Evolutionary conservation across 2,888 invertebrate genomes (phyloP).

Genomic region (Odontocolon sp.): DNA sequence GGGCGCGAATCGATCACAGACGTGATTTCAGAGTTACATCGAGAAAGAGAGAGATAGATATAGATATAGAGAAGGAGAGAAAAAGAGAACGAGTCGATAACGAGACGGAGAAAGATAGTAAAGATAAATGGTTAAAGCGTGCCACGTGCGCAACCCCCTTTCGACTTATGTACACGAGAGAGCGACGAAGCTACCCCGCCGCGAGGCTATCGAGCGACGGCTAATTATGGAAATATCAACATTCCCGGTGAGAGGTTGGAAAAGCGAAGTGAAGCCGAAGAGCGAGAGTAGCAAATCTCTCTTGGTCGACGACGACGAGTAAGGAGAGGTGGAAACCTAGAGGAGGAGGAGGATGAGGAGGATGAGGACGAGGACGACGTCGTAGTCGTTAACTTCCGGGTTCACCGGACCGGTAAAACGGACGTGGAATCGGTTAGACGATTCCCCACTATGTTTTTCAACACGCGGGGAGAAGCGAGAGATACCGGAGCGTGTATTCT

Average conservation of each 20-base stretch:
- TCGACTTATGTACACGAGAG: conserved; percentile 58
- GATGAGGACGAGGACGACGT: not conserved
- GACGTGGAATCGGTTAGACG: conserved; percentile 31
- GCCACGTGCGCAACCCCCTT: conserved; percentile 52
- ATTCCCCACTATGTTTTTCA: too few relatives aligned
- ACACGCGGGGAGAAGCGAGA: too few relatives aligned
- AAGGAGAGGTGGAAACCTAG: not conserved
- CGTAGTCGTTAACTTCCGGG: conserved; percentile 32
- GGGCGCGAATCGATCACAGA: conserved; percentile 53
- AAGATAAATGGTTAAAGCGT: not conserved
- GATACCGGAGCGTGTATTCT: not conserved
- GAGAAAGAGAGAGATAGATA: conserved; percentile 1
- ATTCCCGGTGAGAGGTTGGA: conserved; percentile 46
- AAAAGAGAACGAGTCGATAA: not conserved
- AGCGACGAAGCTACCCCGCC: conserved; percentile 51
- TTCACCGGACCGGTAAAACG: conserved; percentile 36
- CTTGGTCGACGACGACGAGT: too few relatives aligned
- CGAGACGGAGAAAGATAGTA: conserved; percentile 2
- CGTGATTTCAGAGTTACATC: conserved; percentile 61
- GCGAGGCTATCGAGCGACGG: conserved; percentile 64
- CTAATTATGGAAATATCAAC: conserved; percentile 66
- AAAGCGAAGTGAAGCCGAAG: not conserved
- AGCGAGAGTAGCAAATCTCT: conserved; percentile 20
- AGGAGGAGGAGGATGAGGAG: not conserved
- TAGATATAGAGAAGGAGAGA: not conserved